Evolutionary conservation across 2,888 invertebrate genomes (phyloP), one percentile per base, ranked within the genome.

Genomic region (Coelinius sp.): DNA sequence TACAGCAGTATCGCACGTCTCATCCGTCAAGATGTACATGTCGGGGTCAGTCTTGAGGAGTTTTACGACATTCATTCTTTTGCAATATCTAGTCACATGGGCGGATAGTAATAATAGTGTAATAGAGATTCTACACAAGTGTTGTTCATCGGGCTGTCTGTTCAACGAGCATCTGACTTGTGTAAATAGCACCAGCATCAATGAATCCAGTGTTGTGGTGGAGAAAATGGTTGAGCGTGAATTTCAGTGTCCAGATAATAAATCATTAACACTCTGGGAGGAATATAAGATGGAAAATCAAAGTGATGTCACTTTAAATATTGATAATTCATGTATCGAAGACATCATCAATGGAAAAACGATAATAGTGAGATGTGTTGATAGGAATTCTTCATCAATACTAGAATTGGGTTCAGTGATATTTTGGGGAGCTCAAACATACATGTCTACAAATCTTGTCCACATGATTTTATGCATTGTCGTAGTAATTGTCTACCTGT

Each of bases 401-500:
- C 64, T 70, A 27, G 70, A 53, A 64, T 64, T 73, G 66, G 74
- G 76, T 8, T 69, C 75, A 0, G 75, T 83, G 5, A 75, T 75
- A 6, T 83, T 83, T 75, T 83, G 82, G 84, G 83, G 81, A 12
- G 79, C 83, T 5, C 77, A 82, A 68, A 83, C 82, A 0, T 83
- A 83, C 73, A 82, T 82, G 82, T 68, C 78, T 53, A 76, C 81
- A 38, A 84, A 84, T 64, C 77, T 83, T 4, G 78, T 78, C 12
- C 82, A 85, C 66, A 78, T 83, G 27, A 73, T 82, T 4, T 68
- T 83, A 14, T 83, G 82, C 73, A 68, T 76, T 5, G 68, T 82
- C 38, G 80, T 83, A 1, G 79, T 84, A 2, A 63, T 78, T 12
- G 76, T 81, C 17, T 84, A 85, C 56, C 75, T 79, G 27, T 76